phyloP scores from a whole-genome alignment of 2,113 vertebrate genomes.

The Ictalurus punctatus region DNA sequence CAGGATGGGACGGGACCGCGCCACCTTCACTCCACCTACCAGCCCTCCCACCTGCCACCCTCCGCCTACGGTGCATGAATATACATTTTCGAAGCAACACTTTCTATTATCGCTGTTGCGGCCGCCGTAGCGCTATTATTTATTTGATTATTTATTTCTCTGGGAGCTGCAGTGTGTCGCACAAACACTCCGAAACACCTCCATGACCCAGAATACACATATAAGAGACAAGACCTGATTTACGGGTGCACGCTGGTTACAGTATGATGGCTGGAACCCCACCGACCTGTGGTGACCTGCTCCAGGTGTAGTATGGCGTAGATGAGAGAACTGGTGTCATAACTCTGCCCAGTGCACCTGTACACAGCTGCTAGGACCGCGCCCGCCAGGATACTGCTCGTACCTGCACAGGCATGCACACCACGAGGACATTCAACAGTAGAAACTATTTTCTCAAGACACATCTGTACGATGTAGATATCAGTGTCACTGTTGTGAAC shows the following conservation, averaged over 20 bases:
- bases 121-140: neutral
- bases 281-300: constrained; percentile 88
- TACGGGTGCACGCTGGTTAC: neutral
- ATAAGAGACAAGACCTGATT: neutral
- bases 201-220: neutral
- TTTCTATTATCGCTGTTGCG: neutral
- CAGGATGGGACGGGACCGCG: constrained; percentile 78
- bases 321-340: constrained; percentile 80
- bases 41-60: constrained; percentile 97
- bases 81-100: neutral
- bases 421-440: neutral
- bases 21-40: constrained; percentile 86
- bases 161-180: neutral
- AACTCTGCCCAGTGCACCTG: constrained; percentile 74
- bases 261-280: neutral
- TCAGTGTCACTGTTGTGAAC: neutral
- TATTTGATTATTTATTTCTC: neutral
- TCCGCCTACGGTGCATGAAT: constrained; percentile 74
- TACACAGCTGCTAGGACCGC: constrained; percentile 84
- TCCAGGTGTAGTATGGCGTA: constrained; percentile 90
- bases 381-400: constrained; percentile 95
- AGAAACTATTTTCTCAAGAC: no score
- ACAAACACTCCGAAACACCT: neutral
- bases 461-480: neutral
- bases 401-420: constrained; percentile 73